Conservation (phyloP, 2,113 vertebrate genomes). For the Paedocypris sp. region DNA sequence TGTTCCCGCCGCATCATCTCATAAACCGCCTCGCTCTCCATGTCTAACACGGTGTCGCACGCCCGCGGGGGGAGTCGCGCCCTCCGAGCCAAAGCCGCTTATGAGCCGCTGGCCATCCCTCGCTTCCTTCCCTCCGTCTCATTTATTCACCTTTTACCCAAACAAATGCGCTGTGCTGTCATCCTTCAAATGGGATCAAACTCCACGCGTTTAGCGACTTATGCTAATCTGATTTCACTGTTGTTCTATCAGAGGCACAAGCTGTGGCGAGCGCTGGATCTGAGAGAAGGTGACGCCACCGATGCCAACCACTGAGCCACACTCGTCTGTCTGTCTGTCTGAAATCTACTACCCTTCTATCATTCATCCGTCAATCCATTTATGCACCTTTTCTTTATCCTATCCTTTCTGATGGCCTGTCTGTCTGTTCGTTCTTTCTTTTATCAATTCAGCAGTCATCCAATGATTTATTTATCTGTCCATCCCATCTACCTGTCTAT, state of each 20-base stretch:
- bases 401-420: no score
- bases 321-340: no score
- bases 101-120: slow-evolving; percentile 34
- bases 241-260: slow-evolving; percentile 46
- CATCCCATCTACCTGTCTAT: no score
- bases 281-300: slow-evolving; percentile 34
- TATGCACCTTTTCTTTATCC: no score
- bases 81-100: slow-evolving; percentile 44
- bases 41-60: slow-evolving; percentile 23
- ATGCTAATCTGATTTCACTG: slow-evolving; percentile 57
- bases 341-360: no score
- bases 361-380: no score
- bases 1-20: not conserved
- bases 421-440: no score
- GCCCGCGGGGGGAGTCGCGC: slow-evolving; percentile 34
- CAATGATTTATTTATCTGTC: no score
- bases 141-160: slow-evolving; percentile 43
- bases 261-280: slow-evolving; percentile 22
- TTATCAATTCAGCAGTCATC: no score
- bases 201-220: slow-evolving; percentile 50
- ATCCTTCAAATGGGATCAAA: slow-evolving; percentile 56
- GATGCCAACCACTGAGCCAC: no score
- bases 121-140: slow-evolving; percentile 6
- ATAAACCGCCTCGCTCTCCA: not conserved
- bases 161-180: slow-evolving; percentile 47